Base-by-base conservation (phyloP, 2,888 invertebrate genomes). In the Rotaria sp. region DNA sequence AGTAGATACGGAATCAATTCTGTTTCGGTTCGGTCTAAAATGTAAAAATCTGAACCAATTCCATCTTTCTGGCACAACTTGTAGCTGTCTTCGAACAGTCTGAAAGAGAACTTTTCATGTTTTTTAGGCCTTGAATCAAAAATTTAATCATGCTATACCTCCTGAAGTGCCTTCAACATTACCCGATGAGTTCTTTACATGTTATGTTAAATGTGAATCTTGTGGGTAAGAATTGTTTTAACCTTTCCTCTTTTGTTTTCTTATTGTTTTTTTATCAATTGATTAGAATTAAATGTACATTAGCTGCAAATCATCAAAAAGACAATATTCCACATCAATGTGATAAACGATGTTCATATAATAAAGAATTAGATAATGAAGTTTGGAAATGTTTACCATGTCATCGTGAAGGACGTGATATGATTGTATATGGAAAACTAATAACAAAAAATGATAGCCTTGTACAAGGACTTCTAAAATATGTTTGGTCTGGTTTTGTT, bases 151-250 rank as follows among this genome's bases (percentile, higher is more conserved):
- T n/a, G 26, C 15, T 11, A 45, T 80, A 21, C 80, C 80, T 45
- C 45, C 41, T 38, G 45, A 41, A 45, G n/a, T 80, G 41, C 80
- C 80, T 18, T 80, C 80, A 1, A 92, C 94, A 85, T 95, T 95
- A 90, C 94, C 94, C 55, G 94, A 94, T 89, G 94, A 95, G 89
- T 94, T 94, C 91, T 95, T 95, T 89, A 94, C 94, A 0, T 95
- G 95, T 89, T 93, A 93, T 38, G 92, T 93, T 3, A 93, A 93
- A 88, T 95, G 95, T 90, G 92, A 93, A 87, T 94, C 94, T 5
- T 95, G 95, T 91, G 93, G 94, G 92, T 90, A 88, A 86, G 88
- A 87, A 35, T 1, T 57, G n/a, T n/a, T 85, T 57, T 41, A 85
- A 50, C 84, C 35, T 48, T 87, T 86, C 15, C n/a, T 38, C 21